Percentiles rank a stretch among this genome's conserved stretches.
phyloP scores from a whole-genome alignment of 1,140 invertebrate species.

The Drosophila subpulchrella region DNA sequence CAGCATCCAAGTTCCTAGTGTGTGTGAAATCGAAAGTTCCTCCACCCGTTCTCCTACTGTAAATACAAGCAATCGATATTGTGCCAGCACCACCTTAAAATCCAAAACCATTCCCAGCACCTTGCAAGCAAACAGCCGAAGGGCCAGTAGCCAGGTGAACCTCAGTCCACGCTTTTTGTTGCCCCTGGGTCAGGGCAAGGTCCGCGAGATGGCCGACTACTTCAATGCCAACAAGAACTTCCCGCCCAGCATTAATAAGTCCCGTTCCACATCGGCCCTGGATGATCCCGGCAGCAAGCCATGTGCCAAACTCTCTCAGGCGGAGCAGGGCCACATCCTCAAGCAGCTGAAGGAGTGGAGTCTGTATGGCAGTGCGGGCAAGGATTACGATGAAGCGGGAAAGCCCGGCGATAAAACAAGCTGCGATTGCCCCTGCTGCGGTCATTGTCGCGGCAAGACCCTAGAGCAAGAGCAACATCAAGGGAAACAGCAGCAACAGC shows the following conservation, averaged over 20 bases:
- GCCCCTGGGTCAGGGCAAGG: constrained; percentile 78
- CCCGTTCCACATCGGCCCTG: constrained; percentile 69
- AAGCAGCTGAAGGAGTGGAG: constrained; percentile 86
- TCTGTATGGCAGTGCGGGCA: constrained; percentile 84
- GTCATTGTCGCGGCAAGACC: constrained; percentile 51
- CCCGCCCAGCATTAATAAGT: constrained; percentile 39
- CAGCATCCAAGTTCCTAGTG: constrained; percentile 80
- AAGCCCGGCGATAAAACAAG: constrained; percentile 15
- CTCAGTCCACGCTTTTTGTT: constrained; percentile 64
- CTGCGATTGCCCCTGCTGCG: constrained; percentile 70
- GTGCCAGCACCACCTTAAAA: constrained; percentile 65
- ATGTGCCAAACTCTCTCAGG: constrained; percentile 78
- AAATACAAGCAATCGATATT: constrained; percentile 79
- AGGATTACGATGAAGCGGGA: constrained; percentile 64
- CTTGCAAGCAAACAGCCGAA: constrained; percentile 16
- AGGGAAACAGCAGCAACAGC: constrained; percentile 16
- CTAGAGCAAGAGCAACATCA: constrained; percentile 14
- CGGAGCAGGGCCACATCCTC: constrained; percentile 85
- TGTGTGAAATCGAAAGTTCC: constrained; percentile 80
- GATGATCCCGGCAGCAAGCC: constrained; percentile 22
- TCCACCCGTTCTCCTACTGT: constrained; percentile 75
- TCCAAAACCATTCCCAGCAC: constrained; percentile 52
- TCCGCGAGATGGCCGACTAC: constrained; percentile 86
- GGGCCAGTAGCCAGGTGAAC: constrained; percentile 63
- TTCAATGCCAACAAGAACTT: constrained; percentile 84